Evolutionary conservation across 2,797 vertebrate species (phyloP).

Genomic region (Hirundo rustica): DNA sequence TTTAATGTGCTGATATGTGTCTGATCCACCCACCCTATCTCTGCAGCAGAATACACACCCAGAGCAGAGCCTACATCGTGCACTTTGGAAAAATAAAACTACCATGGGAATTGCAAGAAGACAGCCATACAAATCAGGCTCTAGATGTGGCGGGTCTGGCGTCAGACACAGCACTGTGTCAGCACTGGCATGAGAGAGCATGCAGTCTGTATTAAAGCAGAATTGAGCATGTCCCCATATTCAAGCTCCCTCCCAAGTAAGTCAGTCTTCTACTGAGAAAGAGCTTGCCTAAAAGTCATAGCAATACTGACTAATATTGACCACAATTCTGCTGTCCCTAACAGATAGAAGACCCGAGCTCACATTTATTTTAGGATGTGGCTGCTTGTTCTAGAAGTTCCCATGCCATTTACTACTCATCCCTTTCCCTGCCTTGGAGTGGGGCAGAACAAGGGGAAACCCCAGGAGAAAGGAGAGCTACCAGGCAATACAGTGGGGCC

Average conservation of each 20-base stretch:
- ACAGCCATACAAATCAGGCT: not conserved
- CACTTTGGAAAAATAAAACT: not conserved
- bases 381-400: not conserved
- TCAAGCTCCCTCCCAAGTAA: not conserved
- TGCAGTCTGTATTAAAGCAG: not conserved
- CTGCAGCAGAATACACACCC: not conserved
- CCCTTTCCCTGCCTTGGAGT: not conserved
- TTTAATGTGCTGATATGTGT: not conserved
- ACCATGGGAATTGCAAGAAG: not conserved
- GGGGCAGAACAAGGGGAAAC: not conserved
- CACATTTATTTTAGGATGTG: not conserved
- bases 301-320: not conserved
- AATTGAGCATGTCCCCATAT: not conserved
- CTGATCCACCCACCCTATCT: not conserved
- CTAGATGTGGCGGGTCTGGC: not conserved
- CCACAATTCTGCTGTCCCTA: not conserved
- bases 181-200: not conserved
- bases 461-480: not conserved
- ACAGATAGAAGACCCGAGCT: not conserved
- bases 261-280: not conserved
- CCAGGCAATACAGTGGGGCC: not conserved
- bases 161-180: not conserved
- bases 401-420: not conserved
- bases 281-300: not conserved
- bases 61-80: accelerated